phyloP scores from a whole-genome alignment of 1,140 invertebrate genomes.

The Tachypleus tridentatus region DNA sequence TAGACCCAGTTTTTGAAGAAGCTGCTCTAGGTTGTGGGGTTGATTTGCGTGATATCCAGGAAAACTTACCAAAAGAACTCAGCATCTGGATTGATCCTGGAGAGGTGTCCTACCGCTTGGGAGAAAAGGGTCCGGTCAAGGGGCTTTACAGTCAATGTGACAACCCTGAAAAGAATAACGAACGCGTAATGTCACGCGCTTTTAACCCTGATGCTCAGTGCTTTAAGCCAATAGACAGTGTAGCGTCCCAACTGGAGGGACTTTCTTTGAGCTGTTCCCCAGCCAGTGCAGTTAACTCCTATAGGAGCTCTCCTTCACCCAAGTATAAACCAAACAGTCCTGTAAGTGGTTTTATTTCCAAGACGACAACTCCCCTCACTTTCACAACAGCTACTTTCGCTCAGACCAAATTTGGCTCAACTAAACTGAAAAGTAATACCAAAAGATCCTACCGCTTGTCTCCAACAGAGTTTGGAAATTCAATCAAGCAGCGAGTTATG shows the following conservation, averaged over 20 bases:
- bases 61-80: constrained; percentile 82
- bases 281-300: no score
- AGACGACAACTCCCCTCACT: constrained; percentile 54
- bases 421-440: constrained; percentile 91
- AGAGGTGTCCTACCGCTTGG: constrained; percentile 64
- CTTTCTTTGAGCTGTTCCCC: constrained; percentile 13
- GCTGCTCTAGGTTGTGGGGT: constrained; percentile 84
- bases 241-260: constrained; percentile 36
- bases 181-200: constrained; percentile 71
- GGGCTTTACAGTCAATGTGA: constrained; percentile 62
- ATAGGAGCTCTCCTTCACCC: no score
- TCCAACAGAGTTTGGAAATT: constrained; percentile 90
- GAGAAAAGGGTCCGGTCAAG: constrained; percentile 89
- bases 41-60: constrained; percentile 78
- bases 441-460: constrained; percentile 83
- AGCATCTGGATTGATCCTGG: constrained; percentile 96
- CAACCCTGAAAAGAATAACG: constrained; percentile 36
- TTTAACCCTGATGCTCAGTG: constrained; percentile 93
- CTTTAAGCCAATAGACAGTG: constrained; percentile 78
- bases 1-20: constrained; percentile 77
- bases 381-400: constrained; percentile 96
- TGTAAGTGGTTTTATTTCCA: not conserved
- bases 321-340: no score
- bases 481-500: constrained; percentile 85
- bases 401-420: constrained; percentile 97